Evolutionary conservation across 2,797 vertebrate genomes (phyloP).

Genomic region (Hydrocynus forskahlii): DNA sequence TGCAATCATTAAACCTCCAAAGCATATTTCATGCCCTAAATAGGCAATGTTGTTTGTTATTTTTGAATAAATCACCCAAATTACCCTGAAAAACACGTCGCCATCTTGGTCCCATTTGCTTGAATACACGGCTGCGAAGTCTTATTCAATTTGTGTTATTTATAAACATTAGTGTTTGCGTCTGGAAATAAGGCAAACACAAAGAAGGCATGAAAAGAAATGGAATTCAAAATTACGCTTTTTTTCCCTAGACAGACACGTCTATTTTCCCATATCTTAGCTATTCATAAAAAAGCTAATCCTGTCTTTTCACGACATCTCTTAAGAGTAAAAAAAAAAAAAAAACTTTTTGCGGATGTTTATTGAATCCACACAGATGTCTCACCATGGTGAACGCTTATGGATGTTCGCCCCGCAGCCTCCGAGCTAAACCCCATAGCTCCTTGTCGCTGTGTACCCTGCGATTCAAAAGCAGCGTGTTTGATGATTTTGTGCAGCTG

Average conservation of each 20-base stretch:
- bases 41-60: constrained; percentile 31
- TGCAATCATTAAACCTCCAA: constrained; percentile 35
- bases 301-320: not conserved
- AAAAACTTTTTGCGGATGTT: not conserved
- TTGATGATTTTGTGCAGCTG: constrained; percentile 44
- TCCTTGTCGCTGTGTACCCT: not conserved
- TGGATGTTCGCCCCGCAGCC: not conserved
- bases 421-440: not conserved
- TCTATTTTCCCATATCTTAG: not conserved
- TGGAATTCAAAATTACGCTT: not conserved
- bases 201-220: not conserved
- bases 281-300: not conserved
- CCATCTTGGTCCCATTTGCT: not conserved
- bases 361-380: constrained; percentile 12
- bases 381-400: not conserved
- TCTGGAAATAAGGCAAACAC: not conserved
- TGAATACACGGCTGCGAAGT: not conserved
- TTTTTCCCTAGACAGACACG: too few species aligned
- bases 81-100: not conserved
- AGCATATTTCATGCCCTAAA: constrained; percentile 45
- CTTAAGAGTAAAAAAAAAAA: not conserved
- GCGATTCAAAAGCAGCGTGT: constrained; percentile 24
- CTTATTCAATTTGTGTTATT: constrained; percentile 21
- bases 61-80: constrained; percentile 22
- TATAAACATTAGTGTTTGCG: not conserved